Percentiles rank a stretch among this genome's conserved stretches.
Conservation (phyloP, 2,797 vertebrate genomes). For the Enteromius thamalakanensis region DNA sequence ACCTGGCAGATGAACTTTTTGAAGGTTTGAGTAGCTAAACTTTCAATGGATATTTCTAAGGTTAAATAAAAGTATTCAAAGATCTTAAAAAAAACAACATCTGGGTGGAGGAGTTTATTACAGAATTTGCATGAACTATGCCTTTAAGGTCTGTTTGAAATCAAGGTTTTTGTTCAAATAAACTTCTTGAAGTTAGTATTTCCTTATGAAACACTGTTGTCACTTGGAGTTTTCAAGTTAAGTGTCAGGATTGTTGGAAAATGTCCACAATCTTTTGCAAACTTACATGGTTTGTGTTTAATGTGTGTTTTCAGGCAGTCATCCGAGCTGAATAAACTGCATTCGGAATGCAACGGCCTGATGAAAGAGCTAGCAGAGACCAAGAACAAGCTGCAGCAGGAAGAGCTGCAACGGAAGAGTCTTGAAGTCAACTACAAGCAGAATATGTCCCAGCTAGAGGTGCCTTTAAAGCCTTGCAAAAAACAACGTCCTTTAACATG, state of each 20-base stretch:
- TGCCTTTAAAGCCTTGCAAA: constrained; percentile 54
- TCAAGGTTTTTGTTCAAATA: no score
- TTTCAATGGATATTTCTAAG: no score
- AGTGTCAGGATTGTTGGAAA: not conserved
- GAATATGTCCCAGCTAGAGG: constrained; percentile 83
- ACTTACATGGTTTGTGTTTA: not conserved
- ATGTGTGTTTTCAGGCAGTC: constrained; percentile 82
- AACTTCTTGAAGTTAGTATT: no score
- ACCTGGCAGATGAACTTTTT: no score
- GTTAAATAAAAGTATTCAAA: no score
- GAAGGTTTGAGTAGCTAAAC: no score
- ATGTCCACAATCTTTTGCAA: not conserved
- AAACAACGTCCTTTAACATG: not conserved
- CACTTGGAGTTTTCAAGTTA: not conserved
- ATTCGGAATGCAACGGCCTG: constrained; percentile 87
- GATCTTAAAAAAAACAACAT: no score
- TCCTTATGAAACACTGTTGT: not conserved
- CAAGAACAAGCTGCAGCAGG: constrained; percentile 90
- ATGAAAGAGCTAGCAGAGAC: constrained; percentile 92
- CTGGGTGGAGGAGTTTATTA: no score
- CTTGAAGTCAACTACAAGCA: constrained; percentile 89
- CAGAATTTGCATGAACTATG: no score
- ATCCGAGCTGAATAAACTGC: constrained; percentile 91
- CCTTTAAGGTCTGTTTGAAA: no score
- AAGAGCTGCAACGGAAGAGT: constrained; percentile 94